A percentile compares a stretch with the other conserved stretches of the same genome.
Evolutionary conservation across 2,113 vertebrate species (phyloP).

Genomic region (Cryptoleucopteryx plumbea): DNA sequence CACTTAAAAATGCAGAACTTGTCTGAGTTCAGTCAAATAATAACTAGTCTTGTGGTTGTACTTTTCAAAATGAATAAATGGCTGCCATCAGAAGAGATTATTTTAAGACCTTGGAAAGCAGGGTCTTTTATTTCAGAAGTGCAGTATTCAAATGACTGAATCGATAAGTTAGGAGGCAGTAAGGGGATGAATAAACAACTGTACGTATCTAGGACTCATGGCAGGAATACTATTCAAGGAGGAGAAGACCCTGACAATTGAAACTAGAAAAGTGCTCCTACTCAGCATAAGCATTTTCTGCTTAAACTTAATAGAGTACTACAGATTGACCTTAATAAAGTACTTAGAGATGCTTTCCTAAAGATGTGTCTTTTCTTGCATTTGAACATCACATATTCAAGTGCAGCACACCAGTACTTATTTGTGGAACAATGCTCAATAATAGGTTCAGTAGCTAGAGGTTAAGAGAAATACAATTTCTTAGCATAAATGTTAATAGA

Average conservation of each 20-base stretch:
- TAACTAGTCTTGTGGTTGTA: not conserved
- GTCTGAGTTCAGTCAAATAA: not conserved
- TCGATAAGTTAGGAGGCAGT: not conserved
- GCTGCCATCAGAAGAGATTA: not conserved
- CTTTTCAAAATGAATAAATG: not conserved
- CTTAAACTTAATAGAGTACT: not conserved
- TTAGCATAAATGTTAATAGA: slow-evolving; percentile 22
- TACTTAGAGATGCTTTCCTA: not conserved
- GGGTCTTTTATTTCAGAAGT: not conserved
- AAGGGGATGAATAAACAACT: not conserved
- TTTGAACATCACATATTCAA: not conserved
- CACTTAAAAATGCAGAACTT: not conserved
- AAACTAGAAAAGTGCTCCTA: not conserved
- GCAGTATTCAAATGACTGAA: not conserved
- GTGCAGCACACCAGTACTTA: not conserved
- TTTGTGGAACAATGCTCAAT: not conserved
- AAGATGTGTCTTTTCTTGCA: not conserved
- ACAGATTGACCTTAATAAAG: not conserved
- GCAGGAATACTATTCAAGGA: not conserved
- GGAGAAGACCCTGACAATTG: fast-evolving
- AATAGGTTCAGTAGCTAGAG: not conserved
- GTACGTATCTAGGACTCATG: fast-evolving
- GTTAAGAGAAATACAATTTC: slow-evolving; percentile 3
- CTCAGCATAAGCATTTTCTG: not conserved
- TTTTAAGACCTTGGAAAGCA: not conserved